Evolutionary conservation across 2,797 vertebrate genomes (phyloP), one percentile per base, ranked within the genome.

Genomic region (Glyptemys insculpta): DNA sequence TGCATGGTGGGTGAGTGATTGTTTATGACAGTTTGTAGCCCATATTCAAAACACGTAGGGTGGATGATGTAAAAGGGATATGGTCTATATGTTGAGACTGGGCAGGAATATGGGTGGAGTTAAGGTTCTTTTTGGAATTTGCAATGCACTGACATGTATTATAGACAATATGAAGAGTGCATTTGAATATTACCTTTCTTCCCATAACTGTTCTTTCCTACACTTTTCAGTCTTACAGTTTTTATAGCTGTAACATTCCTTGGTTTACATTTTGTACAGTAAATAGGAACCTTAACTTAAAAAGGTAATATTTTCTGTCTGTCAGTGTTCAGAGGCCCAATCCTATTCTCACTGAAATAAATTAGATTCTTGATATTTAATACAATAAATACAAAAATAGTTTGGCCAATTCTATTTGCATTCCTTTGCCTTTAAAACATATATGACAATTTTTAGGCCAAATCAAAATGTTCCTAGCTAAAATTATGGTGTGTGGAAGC

Each of bases 381-480:
- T 74, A 74, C 86, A 93, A 49, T 23, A 92, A 89, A 85, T 53
- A 2, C 11, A 82, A 34, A 86, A 81, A 95, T 89, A 68, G 6
- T 2, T 53, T 56, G 27, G 79, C 72, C 57, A 49, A 12, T 88
- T 93, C 44, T 76, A 47, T 47, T 76, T 47, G 52, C 1, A 83
- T 18, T 81, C 53, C 52, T 91, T 94, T 90, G 72, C 59, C 14
- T 81, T 86, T 50, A 47, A 95, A 84, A 54, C 0, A 1, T 56
- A 81, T 16, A 41, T 10, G 27, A 68, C n/a, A 82, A 80, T 80
- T 74, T 94, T 96, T 3, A 44, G 2, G 37, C 65, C 92, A 94
- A 93, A 89, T 44, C 21, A 94, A 92, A 95, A 80, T 14, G 19
- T 49, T 88, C 79, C 78, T 34, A 90, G 29, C 25, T 76, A 44